Conservation (phyloP, 2,888 invertebrate genomes). For the Clepsis dumicolana region DNA sequence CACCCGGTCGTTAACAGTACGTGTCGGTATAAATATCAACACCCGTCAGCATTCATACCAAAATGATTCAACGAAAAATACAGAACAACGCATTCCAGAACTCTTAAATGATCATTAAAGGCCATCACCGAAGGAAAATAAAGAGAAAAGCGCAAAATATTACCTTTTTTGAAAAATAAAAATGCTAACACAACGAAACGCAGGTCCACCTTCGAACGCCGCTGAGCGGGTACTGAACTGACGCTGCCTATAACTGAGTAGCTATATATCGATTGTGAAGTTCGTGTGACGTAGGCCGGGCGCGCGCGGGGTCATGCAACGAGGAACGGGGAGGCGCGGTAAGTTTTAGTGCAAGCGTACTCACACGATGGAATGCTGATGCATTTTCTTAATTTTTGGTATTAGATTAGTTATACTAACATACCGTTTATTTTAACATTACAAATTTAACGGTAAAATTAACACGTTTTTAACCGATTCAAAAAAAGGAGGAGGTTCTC, state of each 20-base stretch:
- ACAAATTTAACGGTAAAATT: no score
- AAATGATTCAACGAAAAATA: neutral
- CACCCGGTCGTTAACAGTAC: no score
- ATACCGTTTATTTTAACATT: no score
- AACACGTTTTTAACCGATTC: no score
- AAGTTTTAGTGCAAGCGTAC: neutral
- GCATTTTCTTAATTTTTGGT: no score
- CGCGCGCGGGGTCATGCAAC: neutral
- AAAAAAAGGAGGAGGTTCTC: no score
- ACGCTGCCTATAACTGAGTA: no score
- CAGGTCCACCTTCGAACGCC: neutral
- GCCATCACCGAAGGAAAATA: neutral
- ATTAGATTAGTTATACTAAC: no score
- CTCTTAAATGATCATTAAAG: neutral
- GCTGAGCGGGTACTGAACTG: slow-evolving; percentile 10
- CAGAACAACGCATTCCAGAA: neutral
- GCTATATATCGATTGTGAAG: no score
- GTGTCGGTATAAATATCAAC: neutral
- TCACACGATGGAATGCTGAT: neutral
- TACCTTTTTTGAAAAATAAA: slow-evolving; percentile 12
- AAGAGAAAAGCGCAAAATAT: neutral
- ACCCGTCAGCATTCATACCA: neutral
- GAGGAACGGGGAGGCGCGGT: neutral
- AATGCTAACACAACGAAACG: neutral
- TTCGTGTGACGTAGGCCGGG: neutral